These are phyloP conservation scores for Epizoanthus fatuus DNA, from an alignment of 92 coral and sea anemone genomes.

Conservation along the genomic window DNA sequence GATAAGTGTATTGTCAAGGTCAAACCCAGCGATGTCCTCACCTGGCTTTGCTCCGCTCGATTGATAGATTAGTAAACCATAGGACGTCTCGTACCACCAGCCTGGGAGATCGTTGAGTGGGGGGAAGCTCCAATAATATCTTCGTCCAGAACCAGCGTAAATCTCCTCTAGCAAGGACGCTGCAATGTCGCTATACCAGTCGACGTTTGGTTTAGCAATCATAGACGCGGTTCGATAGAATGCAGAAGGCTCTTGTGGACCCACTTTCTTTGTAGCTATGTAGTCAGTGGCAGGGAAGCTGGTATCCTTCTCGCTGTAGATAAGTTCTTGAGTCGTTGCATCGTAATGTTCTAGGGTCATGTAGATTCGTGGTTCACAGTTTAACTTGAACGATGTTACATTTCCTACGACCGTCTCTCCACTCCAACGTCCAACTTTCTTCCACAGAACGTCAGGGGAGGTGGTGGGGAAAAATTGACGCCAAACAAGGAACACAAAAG, in stretches of 20 bases:
- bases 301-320: conserved; percentile 12
- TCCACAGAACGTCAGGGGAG: conserved; percentile 20
- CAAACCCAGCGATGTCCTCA: conserved; percentile 28
- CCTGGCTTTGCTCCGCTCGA: not conserved
- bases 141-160: conserved; percentile 19
- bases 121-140: conserved; percentile 17
- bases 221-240: conserved; percentile 34
- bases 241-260: conserved; percentile 2
- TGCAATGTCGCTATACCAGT: conserved; percentile 37
- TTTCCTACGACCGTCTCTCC: not conserved
- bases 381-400: conserved; percentile 25
- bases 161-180: conserved; percentile 2
- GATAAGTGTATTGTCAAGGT: conserved; percentile 36
- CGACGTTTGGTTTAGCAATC: conserved; percentile 21
- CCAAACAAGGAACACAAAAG: conserved; percentile 46
- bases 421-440: conserved; percentile 28
- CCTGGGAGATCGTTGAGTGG: conserved; percentile 13
- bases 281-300: conserved; percentile 14
- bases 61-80: conserved; percentile 39
- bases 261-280: conserved; percentile 39
- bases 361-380: conserved; percentile 3
- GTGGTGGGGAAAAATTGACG: conserved; percentile 19
- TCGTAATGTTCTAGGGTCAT: not conserved
- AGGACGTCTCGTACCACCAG: conserved; percentile 31
- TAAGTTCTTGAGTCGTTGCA: conserved; percentile 9